Conservation (phyloP, 2,113 vertebrate genomes). For the Macaca nemestrina region DNA sequence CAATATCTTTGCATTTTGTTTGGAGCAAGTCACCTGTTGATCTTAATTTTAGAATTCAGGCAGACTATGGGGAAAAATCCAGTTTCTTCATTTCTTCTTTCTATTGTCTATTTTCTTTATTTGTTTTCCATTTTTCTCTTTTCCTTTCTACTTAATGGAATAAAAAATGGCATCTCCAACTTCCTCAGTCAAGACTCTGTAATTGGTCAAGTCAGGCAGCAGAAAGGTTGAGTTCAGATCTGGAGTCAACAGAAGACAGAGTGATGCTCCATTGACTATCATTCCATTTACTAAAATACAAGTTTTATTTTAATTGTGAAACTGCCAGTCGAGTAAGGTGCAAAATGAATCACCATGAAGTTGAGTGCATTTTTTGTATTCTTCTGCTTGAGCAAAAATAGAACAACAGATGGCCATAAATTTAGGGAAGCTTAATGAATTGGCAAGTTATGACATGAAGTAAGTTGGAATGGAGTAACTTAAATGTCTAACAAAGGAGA, state of each 20-base stretch:
- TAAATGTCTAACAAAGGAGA: conserved; percentile 44
- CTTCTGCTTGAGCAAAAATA: conserved; percentile 63
- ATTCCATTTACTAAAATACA: conserved; percentile 42
- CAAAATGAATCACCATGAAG: conserved; percentile 63
- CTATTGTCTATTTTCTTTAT: neutral
- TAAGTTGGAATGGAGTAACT: conserved; percentile 65
- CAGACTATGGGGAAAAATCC: neutral
- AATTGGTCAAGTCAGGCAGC: neutral
- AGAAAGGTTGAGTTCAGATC: conserved; percentile 7
- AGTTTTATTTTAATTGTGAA: conserved; percentile 68
- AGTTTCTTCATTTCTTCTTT: neutral
- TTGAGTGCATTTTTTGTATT: conserved; percentile 65
- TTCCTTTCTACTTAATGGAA: neutral
- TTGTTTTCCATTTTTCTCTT: neutral
- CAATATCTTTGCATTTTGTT: neutral
- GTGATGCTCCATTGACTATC: conserved; percentile 49
- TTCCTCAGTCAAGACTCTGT: neutral
- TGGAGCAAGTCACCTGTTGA: neutral
- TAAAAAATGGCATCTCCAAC: neutral
- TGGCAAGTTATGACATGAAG: conserved; percentile 65
- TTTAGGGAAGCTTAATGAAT: conserved; percentile 69
- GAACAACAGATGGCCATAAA: conserved; percentile 75
- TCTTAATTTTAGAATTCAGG: conserved; percentile 7
- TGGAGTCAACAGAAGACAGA: conserved; percentile 16
- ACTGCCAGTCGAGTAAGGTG: conserved; percentile 49